Evolutionary conservation across 1,140 invertebrate species (phyloP), one percentile per base, ranked within the genome.

Genomic region (Microplitis demolitor): DNA sequence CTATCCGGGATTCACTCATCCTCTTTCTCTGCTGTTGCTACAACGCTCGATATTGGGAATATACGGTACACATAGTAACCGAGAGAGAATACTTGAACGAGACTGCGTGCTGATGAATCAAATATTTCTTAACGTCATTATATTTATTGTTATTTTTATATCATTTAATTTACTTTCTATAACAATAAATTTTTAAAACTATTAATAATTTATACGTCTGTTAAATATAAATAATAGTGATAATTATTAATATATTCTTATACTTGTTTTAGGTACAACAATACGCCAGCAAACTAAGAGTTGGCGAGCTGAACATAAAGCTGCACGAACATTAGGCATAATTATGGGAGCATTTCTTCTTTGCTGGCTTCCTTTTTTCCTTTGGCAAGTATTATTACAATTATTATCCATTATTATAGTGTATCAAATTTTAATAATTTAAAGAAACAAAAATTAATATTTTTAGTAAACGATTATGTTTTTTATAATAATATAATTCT

Each of bases 321-420:
- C 96, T 8, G 95, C 95, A 6, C 91, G 95, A 77, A 97, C 96
- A 39, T 89, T 97, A 5, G 95, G 95, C 69, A 96, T 97, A 77
- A 96, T 97, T 72, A 96, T 97, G 90, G 95, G 95, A 8, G 93
- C 92, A 11, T 96, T 96, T 85, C 89, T 96, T 70, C 87, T 95
- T 50, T 97, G 95, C 82, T 96, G 95, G 94, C 88, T 97, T 71
- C 96, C 96, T 37, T 97, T 97, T 89, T 97, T 97, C 84, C 87
- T 93, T 56, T 93, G 92, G 92, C 92, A 87, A 89, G 89, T 82
- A 24, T 24, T 24, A 24, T 24, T 24, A 79, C 24, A 82, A 45
- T 45, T 8, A 1, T 61, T 61, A 33, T 61, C n/a, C 1, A 61
- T 3, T 33, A 61, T 56, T 16, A 1, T 5, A 16, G 14, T n/a